Base-by-base conservation (phyloP, 1,140 invertebrate species). In the Calosoma granatense region DNA sequence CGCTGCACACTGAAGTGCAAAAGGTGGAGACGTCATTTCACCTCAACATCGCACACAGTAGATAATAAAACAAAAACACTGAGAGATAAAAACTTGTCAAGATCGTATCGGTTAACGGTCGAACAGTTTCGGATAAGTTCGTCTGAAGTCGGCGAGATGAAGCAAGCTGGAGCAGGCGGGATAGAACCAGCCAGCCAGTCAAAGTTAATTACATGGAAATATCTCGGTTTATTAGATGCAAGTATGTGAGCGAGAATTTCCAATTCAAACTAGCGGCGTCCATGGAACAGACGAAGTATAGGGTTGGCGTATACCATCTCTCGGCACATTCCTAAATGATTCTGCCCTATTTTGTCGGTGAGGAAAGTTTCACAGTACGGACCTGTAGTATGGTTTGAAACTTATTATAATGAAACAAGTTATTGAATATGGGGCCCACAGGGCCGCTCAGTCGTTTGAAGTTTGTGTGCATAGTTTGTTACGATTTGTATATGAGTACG, bases 141-240 rank as follows among this genome's bases (percentile, higher is more conserved):
- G 41, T 9, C 41, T 17, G 15, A 17, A 17, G 41, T 17, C 15
- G 26, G 26, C 41, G 15, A 30, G 55, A 14, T 14, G 14, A 30
- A 30, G 20, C 20, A 20, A 30, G 20, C 36, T 23, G 15, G 41
- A 43, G 22, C 1, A 20, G n/a, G 43, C 15, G 6, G 14, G 30
- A 22, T 15, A 56, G 22, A 20, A 22, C 15, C 9, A 59, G 57
- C 64, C 61, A 58, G 63, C 60, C 63, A 59, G 65, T 63, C 62
- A 65, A 67, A 67, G 67, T 69, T 69, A 69, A 69, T 69, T 69
- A 67, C 66, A 68, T 69, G 66, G 66, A 69, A 69, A 67, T 67
- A 68, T 68, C 65, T 57, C 59, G 67, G 67, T 69, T 69, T 69
- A 69, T 69, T 69, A 69, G 66, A 68, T 69, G 65, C 66, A 69